Conservation (phyloP, 2,888 invertebrate genomes). For the Drosophila aldrichi region DNA sequence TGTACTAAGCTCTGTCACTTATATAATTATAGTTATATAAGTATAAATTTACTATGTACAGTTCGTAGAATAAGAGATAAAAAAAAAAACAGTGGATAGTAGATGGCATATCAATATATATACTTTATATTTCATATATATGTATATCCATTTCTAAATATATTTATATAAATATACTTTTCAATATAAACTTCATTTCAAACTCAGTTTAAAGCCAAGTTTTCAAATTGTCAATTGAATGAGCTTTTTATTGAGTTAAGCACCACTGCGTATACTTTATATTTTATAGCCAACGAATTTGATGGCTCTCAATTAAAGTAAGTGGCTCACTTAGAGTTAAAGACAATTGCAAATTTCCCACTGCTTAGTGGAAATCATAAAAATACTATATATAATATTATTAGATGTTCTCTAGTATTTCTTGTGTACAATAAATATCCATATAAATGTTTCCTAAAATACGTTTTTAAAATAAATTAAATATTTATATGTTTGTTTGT, state of each 20-base stretch:
- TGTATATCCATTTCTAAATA: background rate
- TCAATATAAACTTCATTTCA: background rate
- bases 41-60: background rate
- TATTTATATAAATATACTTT: too few relatives aligned
- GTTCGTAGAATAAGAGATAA: background rate
- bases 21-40: background rate
- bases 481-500: too few relatives aligned
- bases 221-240: background rate
- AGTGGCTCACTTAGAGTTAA: background rate
- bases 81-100: too few relatives aligned
- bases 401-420: too few relatives aligned
- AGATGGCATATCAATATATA: too few relatives aligned
- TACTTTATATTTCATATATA: background rate
- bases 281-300: background rate
- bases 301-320: background rate
- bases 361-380: too few relatives aligned
- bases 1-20: too few relatives aligned
- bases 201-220: background rate
- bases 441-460: too few relatives aligned
- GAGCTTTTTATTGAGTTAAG: background rate
- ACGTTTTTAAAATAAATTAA: too few relatives aligned
- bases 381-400: too few relatives aligned
- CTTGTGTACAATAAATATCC: too few relatives aligned
- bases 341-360: background rate
- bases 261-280: background rate